phyloP scores from a whole-genome alignment of 1,140 invertebrate genomes.

The Gonioctena quinquepunctata region DNA sequence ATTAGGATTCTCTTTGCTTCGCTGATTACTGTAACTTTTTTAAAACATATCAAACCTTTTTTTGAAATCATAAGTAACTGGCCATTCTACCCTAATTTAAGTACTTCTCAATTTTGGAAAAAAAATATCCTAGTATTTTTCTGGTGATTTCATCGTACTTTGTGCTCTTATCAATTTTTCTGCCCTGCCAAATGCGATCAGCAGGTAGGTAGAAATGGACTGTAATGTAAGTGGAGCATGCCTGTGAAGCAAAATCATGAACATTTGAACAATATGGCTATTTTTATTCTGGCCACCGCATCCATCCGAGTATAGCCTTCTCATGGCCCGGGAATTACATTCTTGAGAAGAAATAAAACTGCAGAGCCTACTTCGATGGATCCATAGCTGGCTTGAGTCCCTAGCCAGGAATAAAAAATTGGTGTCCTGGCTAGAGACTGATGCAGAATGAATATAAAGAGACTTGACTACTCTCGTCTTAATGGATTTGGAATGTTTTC shows the following conservation, averaged over 20 bases:
- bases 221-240: neutral
- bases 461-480: no score
- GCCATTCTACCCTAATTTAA: neutral
- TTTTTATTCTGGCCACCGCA: conserved; percentile 49
- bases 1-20: neutral
- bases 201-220: conserved; percentile 37
- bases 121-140: neutral
- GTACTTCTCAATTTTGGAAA: neutral
- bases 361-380: conserved; percentile 19
- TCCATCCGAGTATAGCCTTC: conserved; percentile 34
- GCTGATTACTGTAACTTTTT: neutral
- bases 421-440: neutral
- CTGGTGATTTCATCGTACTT: neutral
- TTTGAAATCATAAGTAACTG: neutral
- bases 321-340: neutral
- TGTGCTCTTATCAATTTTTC: conserved; percentile 20
- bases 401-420: conserved; percentile 29
- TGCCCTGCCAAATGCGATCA: conserved; percentile 41
- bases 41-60: neutral
- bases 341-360: conserved; percentile 14
- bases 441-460: conserved; percentile 25
- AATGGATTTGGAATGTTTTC: no score
- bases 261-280: neutral
- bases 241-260: neutral
- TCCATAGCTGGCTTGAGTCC: conserved; percentile 20